phyloP scores from a whole-genome alignment of 92 coral and sea anemone genomes.

The Muricea muricata region DNA sequence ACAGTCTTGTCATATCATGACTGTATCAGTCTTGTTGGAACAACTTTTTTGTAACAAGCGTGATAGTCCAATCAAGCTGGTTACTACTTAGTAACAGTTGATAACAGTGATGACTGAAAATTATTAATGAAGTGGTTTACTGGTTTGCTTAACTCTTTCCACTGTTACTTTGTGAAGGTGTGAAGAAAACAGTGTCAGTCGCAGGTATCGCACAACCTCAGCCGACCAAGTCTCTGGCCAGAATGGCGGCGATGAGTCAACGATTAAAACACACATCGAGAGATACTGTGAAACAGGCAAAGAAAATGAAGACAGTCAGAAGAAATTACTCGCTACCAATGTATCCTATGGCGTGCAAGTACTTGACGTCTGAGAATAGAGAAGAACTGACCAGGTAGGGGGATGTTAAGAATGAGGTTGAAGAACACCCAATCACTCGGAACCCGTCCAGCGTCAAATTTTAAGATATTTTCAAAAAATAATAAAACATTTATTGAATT shows the following conservation, averaged over 20 bases:
- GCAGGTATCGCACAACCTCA: not conserved
- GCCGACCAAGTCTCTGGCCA: constrained; percentile 30
- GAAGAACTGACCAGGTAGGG: constrained; percentile 89
- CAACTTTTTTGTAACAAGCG: too few species aligned
- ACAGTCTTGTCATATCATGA: too few species aligned
- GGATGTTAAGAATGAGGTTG: not conserved
- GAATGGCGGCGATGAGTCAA: constrained; percentile 45
- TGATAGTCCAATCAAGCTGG: too few species aligned
- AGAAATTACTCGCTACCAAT: not conserved
- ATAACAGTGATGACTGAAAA: too few species aligned
- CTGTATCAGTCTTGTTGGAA: too few species aligned
- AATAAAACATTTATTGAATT: too few species aligned
- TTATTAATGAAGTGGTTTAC: too few species aligned
- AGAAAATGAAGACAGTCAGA: constrained; percentile 71
- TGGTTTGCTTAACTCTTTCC: too few species aligned
- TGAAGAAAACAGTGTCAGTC: not conserved
- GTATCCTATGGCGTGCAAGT: constrained; percentile 44
- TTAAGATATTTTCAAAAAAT: too few species aligned
- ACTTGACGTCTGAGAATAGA: constrained; percentile 77
- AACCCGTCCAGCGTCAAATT: too few species aligned
- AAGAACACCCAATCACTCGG: too few species aligned
- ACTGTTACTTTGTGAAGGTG: constrained; percentile 4
- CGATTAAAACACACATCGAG: constrained; percentile 92
- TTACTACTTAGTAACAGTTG: too few species aligned
- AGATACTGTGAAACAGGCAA: constrained; percentile 89